Base-by-base conservation (phyloP, 1,140 invertebrate genomes). In the Nasonia vitripennis region DNA sequence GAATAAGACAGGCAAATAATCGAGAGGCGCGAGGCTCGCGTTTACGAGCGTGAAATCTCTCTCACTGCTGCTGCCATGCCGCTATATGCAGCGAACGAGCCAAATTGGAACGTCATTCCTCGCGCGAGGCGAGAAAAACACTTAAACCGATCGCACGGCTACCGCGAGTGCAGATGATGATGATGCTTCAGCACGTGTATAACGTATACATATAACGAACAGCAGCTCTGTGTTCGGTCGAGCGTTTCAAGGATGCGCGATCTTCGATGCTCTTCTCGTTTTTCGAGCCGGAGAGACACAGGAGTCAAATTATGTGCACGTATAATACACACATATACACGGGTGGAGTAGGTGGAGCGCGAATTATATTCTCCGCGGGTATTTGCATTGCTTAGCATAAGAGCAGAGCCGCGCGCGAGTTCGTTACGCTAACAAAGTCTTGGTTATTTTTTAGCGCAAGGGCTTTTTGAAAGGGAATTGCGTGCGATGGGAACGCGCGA, bases 31-130 rank as follows among this genome's bases (percentile, higher is more conserved):
- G 70, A 71, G 41, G n/a, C 81, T 20, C 48, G 45, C 41, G 51
- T 84, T 84, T 84, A 84, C 83, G 77, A 84, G 83, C 83, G 82
- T 84, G 62, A 78, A 84, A 68, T 78, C 82, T 68, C 27, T 67
- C 55, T 45, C 41, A 45, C 41, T 45, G 41, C 7, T 7, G 37
- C 37, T 9, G 37, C 37, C 2, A 17, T 17, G 1, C 27, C 27
- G 27, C 27, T 2, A 2, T 27, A 27, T 51, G 48, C 48, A n/a
- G 20, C 55, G 55, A 23, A 48, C 41, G 11, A 71, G 68, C 80
- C 80, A 74, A 82, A 82, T 82, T 82, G 80, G 68, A 74, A 74
- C 80, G 80, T 82, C 80, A 74, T 83, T 48, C 74, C 34, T 37
- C 73, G 74, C 73, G 81, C 51, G 27, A 51, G 80, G 70, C 41